phyloP scores from a whole-genome alignment of 2,113 vertebrate genomes.

The Odontophorus gujanensis region DNA sequence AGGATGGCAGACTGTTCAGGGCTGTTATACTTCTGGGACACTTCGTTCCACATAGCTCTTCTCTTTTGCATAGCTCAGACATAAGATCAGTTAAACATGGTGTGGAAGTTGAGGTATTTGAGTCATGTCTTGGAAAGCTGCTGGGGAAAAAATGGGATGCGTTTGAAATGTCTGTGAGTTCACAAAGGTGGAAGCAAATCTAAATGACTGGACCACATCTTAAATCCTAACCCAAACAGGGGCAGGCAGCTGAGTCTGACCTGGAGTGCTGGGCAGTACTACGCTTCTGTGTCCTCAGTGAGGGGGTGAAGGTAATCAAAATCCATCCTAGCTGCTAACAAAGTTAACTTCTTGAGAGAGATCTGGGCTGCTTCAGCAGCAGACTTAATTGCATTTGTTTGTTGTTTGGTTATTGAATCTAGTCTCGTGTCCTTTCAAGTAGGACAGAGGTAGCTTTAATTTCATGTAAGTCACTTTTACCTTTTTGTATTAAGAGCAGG shows the following conservation, averaged over 20 bases:
- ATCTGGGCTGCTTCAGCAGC: background rate
- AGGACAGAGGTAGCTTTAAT: background rate
- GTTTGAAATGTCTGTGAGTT: background rate
- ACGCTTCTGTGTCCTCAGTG: background rate
- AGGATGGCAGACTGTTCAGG: background rate
- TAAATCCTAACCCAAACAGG: background rate
- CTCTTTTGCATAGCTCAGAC: background rate
- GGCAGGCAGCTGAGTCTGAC: background rate
- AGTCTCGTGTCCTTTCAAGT: background rate
- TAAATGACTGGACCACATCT: background rate
- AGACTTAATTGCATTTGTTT: background rate
- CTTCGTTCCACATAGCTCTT: background rate
- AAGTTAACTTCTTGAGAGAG: background rate
- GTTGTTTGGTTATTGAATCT: background rate
- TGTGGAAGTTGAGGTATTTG: background rate
- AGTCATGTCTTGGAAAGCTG: background rate
- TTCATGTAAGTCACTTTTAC: background rate
- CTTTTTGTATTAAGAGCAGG: background rate
- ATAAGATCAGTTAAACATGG: background rate
- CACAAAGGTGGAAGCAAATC: background rate
- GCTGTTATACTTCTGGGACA: background rate
- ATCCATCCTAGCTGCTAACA: background rate
- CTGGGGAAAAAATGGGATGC: background rate
- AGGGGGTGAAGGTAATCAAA: background rate
- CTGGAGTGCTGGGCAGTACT: accelerated